Percentiles rank a stretch among this genome's conserved stretches.
phyloP scores from a whole-genome alignment of 2,113 vertebrate genomes.

The Erinaceus europaeus region DNA sequence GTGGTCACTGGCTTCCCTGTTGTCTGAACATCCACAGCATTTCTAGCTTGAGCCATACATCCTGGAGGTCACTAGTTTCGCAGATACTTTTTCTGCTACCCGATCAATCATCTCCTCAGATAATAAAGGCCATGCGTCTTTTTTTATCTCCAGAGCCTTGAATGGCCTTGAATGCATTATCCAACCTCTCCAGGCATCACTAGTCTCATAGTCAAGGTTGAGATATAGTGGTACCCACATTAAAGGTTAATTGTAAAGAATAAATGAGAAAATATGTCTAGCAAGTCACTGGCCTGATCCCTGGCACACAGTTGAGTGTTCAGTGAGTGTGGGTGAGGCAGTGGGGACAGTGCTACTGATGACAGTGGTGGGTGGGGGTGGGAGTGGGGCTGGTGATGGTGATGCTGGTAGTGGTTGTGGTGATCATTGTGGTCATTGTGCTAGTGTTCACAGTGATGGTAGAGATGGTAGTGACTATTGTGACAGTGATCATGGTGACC shows the following conservation, averaged over 20 bases:
- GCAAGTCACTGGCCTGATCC: neutral
- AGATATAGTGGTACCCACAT: neutral
- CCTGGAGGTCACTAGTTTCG: neutral
- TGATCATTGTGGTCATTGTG: fast-evolving
- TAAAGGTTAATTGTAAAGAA: neutral
- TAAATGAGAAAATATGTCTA: neutral
- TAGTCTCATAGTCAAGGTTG: neutral
- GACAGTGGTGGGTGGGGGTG: too few species aligned
- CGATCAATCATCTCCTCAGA: neutral
- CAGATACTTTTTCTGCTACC: slow-evolving; percentile 12
- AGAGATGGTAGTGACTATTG: fast-evolving
- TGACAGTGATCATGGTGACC: neutral
- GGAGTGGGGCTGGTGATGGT: too few species aligned
- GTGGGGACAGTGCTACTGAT: neutral
- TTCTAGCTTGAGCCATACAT: neutral
- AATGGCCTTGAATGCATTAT: neutral
- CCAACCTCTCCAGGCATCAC: neutral
- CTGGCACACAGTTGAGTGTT: neutral
- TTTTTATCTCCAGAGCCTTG: neutral
- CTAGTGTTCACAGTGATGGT: neutral
- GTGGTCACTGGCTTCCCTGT: too few species aligned
- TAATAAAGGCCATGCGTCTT: neutral
- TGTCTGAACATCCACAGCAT: neutral
- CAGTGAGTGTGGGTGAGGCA: neutral
- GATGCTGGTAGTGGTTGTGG: neutral